Evolutionary conservation across 2,797 vertebrate species (phyloP).

Genomic region (Rallus crepitans): DNA sequence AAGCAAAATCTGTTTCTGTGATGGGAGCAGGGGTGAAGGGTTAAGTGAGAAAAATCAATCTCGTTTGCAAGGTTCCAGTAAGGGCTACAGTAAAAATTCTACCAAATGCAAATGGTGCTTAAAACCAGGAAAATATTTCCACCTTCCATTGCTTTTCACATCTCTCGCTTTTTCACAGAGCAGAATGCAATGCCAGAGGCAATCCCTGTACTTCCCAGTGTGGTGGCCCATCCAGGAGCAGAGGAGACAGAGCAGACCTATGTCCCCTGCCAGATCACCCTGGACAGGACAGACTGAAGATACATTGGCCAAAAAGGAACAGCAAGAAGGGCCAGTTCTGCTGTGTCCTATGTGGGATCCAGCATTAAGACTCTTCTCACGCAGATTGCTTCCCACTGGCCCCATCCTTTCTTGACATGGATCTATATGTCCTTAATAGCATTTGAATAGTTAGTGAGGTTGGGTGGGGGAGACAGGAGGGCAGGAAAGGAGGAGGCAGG

Average conservation of each 20-base stretch:
- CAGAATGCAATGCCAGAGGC: neutral
- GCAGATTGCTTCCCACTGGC: neutral
- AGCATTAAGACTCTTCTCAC: neutral
- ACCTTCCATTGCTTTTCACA: neutral
- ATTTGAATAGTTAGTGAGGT: neutral
- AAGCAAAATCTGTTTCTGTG: neutral
- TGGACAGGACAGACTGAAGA: neutral
- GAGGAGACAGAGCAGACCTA: neutral
- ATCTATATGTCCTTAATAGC: neutral
- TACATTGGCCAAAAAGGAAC: neutral
- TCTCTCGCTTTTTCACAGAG: neutral
- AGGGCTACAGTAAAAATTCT: neutral
- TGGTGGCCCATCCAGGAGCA: neutral
- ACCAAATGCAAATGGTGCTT: neutral
- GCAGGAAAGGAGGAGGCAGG: neutral
- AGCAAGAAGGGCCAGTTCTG: neutral
- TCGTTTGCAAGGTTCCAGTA: neutral
- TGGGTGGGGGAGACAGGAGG: neutral
- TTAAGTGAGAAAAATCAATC: neutral
- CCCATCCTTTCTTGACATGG: neutral
- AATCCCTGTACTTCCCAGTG: neutral
- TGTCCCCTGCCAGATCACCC: neutral
- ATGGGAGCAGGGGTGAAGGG: neutral
- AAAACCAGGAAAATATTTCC: neutral
- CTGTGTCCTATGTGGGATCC: neutral